Evolutionary conservation across 2,797 vertebrate genomes (phyloP), one percentile per base, ranked within the genome.

Genomic region (Denticeps clupeoides): DNA sequence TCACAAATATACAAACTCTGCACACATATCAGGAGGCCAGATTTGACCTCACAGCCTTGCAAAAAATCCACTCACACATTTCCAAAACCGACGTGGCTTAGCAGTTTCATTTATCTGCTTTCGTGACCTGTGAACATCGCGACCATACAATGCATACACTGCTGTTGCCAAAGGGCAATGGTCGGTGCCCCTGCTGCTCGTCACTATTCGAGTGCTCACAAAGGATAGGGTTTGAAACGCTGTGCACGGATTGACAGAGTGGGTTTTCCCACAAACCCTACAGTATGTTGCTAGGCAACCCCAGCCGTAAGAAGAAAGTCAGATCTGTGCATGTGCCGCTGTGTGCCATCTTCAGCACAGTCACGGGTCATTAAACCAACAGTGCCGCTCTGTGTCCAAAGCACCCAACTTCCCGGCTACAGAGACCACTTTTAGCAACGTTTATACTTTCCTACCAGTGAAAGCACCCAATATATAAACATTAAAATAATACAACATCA

Each of bases 271-370:
- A 38, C 63, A 55, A 51, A 44, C 59, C 59, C 68, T 55, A 66
- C 68, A 48, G 64, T 63, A 59, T 48, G 82, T 84, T 82, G 80
- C 78, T 81, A 80, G 69, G 82, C 74, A 86, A 83, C 79, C 54
- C 43, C 48, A 49, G 8, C 51, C 50, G 64, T 48, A 62, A 57
- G 59, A 47, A 47, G 35, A 24, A 45, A 49, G 49, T 50, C 15
- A 44, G 29, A 6, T 11, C 19, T 15, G 16, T 28, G 42, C 8
- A 16, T 52, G 33, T 52, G 42, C 41, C 16, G 37, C 11, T n/a
- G 19, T 38, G 32, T 54, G 45, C 65, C 62, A 47, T 68, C 63
- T 63, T 65, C 45, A 61, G 66, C 63, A 69, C 51, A 37, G 66
- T 75, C 67, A 69, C 49, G 63, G 59, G 62, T 72, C 60, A 60